These are phyloP conservation scores for Chauna torquata DNA, from an alignment of 2,113 vertebrate genomes.

Conservation along the genomic window DNA sequence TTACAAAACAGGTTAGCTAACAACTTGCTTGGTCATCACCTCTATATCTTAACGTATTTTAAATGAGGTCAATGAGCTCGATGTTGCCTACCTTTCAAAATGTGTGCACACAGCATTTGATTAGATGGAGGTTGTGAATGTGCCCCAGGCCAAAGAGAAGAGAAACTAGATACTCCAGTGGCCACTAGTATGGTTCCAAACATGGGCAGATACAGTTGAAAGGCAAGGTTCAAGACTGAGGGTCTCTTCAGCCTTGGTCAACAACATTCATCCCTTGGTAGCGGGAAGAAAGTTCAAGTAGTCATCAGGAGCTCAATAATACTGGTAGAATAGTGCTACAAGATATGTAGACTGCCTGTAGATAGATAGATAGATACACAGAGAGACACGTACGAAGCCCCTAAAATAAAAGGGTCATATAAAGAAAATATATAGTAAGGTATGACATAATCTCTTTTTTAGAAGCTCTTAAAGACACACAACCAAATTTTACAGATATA, in stretches of 20 bases:
- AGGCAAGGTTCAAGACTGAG: too few species aligned
- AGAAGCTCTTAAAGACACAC: neutral
- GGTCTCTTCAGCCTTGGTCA: neutral
- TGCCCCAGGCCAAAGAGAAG: neutral
- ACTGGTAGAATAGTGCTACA: neutral
- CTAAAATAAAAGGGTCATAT: neutral
- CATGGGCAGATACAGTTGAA: neutral
- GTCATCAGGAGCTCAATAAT: neutral
- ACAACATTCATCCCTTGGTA: neutral
- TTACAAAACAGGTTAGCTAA: neutral
- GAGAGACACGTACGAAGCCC: neutral
- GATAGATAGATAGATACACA: neutral
- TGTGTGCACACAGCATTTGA: neutral
- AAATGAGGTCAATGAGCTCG: neutral
- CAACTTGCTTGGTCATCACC: neutral
- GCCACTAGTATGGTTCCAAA: neutral
- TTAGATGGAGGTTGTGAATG: neutral
- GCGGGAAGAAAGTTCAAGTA: neutral
- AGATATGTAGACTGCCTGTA: accelerated
- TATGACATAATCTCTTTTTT: neutral
- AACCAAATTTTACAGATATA: neutral
- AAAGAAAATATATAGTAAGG: neutral
- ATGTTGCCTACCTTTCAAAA: neutral
- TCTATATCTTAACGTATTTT: neutral
- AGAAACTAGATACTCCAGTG: neutral